Evolutionary conservation across 2,888 invertebrate genomes (phyloP), one percentile per base, ranked within the genome.

Genomic region (Acanthosepion pharaonis): DNA sequence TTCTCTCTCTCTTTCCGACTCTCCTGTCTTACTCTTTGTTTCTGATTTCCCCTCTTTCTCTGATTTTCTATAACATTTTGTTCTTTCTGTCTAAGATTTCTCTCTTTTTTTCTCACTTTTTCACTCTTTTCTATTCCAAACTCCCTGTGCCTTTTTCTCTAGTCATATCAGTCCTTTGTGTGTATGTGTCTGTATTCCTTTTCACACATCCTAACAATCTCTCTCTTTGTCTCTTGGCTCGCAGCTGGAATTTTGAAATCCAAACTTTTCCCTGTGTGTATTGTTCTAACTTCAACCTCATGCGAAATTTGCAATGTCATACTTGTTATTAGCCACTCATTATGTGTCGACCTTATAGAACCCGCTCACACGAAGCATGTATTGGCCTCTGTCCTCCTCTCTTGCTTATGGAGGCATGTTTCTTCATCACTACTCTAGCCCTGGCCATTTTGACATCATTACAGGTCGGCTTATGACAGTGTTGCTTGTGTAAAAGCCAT

Each of bases 291-390:
- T n/a, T n/a, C 78, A 78, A n/a, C n/a, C 78, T 78, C 78, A 78
- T 78, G 78, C n/a, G n/a, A 78, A 78, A 78, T n/a, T 78, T 78
- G 78, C 78, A 78, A 78, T 78, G 78, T n/a, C 78, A 78, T 78
- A n/a, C 78, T 78, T 78, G 78, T 78, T 78, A 78, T 78, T 78
- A 78, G 78, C 78, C 78, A 78, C 78, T 78, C n/a, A 78, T 78
- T 78, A 78, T 78, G n/a, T 78, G 78, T 78, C 78, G 78, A 78
- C 78, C 78, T 78, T 78, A 78, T n/a, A 78, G 78, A 78, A 28
- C 28, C 78, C 78, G 18, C 78, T 78, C 78, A n/a, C 15, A 78
- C n/a, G 6, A 78, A 78, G 78, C 28, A n/a, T 78, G n/a, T 78
- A 78, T n/a, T 78, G 78, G n/a, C 78, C 78, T 78, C 6, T 18